A percentile compares a stretch with the other conserved stretches of the same genome.
phyloP scores from a whole-genome alignment of 2,113 vertebrate genomes.

The Albula glossodonta region DNA sequence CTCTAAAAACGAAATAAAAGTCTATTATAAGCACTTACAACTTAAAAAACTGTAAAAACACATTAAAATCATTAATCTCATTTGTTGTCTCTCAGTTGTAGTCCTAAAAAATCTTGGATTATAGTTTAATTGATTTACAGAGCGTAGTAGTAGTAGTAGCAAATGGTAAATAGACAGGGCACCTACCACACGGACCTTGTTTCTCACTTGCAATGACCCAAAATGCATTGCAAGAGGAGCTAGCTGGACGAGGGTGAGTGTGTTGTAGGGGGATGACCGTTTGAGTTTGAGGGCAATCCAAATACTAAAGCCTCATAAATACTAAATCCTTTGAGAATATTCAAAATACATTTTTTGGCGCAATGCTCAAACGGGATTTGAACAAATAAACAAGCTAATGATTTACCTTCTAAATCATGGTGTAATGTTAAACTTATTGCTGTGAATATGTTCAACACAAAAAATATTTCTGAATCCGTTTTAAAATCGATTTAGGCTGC shows the following conservation, averaged over 20 bases:
- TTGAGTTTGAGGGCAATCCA: background rate
- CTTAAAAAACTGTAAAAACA: background rate
- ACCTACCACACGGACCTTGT: too few relatives aligned
- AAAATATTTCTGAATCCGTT: background rate
- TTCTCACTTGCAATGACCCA: too few relatives aligned
- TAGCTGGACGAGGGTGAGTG: background rate
- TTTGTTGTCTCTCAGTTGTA: too few relatives aligned
- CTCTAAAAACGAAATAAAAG: background rate
- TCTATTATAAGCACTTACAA: too few relatives aligned
- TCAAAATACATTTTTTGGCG: too few relatives aligned
- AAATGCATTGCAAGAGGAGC: background rate
- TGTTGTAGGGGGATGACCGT: background rate
- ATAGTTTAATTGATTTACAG: too few relatives aligned
- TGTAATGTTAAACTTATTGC: background rate
- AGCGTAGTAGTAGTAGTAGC: too few relatives aligned
- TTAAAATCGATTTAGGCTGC: background rate
- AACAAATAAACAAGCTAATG: background rate
- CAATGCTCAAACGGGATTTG: too few relatives aligned
- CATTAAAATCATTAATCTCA: background rate
- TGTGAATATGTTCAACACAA: background rate
- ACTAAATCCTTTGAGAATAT: too few relatives aligned
- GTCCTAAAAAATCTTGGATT: too few relatives aligned
- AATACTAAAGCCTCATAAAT: background rate
- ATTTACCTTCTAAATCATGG: constrained; percentile 19
- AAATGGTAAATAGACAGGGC: too few relatives aligned